Evolutionary conservation across 2,797 vertebrate genomes (phyloP).

Genomic region (Scarus forsteni): DNA sequence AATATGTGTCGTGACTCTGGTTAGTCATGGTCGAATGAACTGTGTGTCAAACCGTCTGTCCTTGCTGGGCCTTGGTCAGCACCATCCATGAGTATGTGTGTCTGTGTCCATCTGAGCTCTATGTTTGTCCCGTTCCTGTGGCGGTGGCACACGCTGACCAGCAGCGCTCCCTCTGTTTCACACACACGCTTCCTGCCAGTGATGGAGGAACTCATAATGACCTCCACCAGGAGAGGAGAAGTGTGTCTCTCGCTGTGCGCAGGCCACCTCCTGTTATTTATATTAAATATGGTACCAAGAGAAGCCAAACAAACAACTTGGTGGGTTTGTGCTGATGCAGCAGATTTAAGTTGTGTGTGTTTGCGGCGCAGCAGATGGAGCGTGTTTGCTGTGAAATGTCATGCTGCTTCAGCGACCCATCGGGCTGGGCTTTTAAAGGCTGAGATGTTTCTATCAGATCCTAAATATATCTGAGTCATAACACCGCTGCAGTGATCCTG

Average conservation of each 20-base stretch:
- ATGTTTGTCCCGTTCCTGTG: slow-evolving; percentile 60
- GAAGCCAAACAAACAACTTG: slow-evolving; percentile 34
- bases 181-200: slow-evolving; percentile 68
- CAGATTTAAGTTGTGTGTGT: slow-evolving; percentile 64
- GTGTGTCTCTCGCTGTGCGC: slow-evolving; percentile 22
- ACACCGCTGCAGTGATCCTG: neutral
- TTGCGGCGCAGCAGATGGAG: slow-evolving; percentile 63
- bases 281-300: slow-evolving; percentile 48
- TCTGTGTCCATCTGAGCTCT: slow-evolving; percentile 48
- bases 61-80: slow-evolving; percentile 60
- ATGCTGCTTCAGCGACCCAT: slow-evolving; percentile 33
- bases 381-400: slow-evolving; percentile 39
- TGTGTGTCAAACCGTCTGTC: slow-evolving; percentile 67
- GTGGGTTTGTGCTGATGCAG: slow-evolving; percentile 58
- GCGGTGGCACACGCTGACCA: slow-evolving; percentile 50
- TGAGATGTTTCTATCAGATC: slow-evolving; percentile 11
- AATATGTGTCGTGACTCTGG: slow-evolving; percentile 66
- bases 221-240: slow-evolving; percentile 64
- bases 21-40: slow-evolving; percentile 62
- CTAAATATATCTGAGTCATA: neutral
- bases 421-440: slow-evolving; percentile 32
- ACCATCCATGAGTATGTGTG: slow-evolving; percentile 3
- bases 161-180: slow-evolving; percentile 66
- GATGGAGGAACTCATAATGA: slow-evolving; percentile 53
- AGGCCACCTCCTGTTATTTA: slow-evolving; percentile 68